Evolutionary conservation across 2,797 vertebrate species (phyloP).

Genomic region (Distichodus sexfasciatus): DNA sequence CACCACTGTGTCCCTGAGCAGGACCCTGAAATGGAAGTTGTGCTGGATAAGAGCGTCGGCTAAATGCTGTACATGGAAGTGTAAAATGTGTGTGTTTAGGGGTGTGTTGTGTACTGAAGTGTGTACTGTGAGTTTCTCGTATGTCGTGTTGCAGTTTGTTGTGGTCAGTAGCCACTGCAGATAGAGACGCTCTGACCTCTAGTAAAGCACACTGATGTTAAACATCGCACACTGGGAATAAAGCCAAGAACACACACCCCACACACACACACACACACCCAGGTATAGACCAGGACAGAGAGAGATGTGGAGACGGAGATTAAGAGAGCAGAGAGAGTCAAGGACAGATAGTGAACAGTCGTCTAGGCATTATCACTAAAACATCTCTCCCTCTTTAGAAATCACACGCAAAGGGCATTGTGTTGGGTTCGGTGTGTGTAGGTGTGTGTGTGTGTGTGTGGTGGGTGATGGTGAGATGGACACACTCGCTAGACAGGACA

Average conservation of each 20-base stretch:
- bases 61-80: too few relatives aligned
- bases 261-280: too few relatives aligned
- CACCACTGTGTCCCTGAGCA: too few relatives aligned
- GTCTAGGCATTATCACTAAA: neutral
- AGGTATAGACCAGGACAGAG: too few relatives aligned
- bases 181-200: neutral
- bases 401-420: neutral
- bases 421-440: neutral
- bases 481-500: constrained; percentile 14
- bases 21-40: too few relatives aligned
- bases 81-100: neutral
- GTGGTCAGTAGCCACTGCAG: too few relatives aligned
- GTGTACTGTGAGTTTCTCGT: too few relatives aligned
- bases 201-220: neutral
- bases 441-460: neutral
- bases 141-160: too few relatives aligned
- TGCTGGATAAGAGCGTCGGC: too few relatives aligned
- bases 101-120: too few relatives aligned
- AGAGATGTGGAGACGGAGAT: neutral
- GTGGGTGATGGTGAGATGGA: too few relatives aligned
- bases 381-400: neutral
- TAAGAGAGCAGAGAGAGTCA: neutral
- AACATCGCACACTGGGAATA: neutral
- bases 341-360: neutral
- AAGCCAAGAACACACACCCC: neutral